Conservation (phyloP, 2,888 invertebrate genomes). For the Ophion costatus region DNA sequence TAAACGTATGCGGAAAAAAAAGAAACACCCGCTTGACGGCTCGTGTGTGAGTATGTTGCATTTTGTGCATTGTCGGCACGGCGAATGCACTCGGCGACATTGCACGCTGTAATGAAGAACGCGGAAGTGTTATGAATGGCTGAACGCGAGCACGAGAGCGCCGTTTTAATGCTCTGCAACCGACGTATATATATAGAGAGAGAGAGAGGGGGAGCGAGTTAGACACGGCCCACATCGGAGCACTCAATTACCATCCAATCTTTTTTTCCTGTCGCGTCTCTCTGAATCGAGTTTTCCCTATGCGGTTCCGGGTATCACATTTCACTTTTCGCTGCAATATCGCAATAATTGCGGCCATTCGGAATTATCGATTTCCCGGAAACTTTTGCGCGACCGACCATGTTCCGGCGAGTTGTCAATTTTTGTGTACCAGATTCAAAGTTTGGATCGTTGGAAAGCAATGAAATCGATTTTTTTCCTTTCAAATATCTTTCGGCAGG, state of each 20-base stretch:
- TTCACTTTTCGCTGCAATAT: not conserved
- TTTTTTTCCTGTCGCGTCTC: not conserved
- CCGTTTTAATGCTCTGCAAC: slow-evolving; percentile 49
- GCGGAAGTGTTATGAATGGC: slow-evolving; percentile 55
- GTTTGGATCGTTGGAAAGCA: not conserved
- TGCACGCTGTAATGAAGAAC: slow-evolving; percentile 56
- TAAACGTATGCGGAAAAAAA: slow-evolving; percentile 13
- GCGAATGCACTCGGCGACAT: slow-evolving; percentile 57
- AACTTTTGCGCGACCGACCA: not conserved
- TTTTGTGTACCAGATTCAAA: not conserved
- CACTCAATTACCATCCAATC: slow-evolving; percentile 20
- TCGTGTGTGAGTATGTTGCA: slow-evolving; percentile 48
- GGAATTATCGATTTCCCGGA: slow-evolving; percentile 7
- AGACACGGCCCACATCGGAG: not conserved
- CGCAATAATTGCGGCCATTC: slow-evolving; percentile 10
- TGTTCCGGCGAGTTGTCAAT: not conserved
- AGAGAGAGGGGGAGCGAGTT: no score
- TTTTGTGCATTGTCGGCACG: slow-evolving; percentile 44
- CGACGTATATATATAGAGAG: slow-evolving; percentile 7
- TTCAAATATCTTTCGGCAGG: no score
- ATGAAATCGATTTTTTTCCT: not conserved
- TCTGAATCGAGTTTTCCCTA: slow-evolving; percentile 16
- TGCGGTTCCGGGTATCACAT: not conserved
- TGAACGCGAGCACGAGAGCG: slow-evolving; percentile 33
- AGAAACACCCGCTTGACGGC: not conserved